phyloP scores from a whole-genome alignment of 92 coral and sea anemone species.

The Epizoanthus illoricatus region DNA sequence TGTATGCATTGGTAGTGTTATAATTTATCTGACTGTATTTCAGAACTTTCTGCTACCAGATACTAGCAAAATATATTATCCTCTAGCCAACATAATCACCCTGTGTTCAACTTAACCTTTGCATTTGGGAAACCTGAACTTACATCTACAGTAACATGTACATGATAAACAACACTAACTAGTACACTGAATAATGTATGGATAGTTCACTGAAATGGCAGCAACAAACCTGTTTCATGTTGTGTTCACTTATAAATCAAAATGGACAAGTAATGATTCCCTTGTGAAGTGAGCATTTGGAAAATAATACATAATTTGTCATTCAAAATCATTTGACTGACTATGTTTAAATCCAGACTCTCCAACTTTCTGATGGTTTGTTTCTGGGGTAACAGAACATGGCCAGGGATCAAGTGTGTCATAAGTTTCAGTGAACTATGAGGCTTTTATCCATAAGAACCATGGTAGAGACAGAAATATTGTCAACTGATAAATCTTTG shows the following conservation, averaged over 20 bases:
- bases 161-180: background rate
- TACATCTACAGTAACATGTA: background rate
- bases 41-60: background rate
- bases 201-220: no score
- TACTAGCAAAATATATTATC: conserved; percentile 1
- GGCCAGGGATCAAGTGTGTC: background rate
- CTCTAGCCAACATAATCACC: background rate
- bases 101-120: background rate
- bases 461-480: background rate
- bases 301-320: no score
- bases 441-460: background rate
- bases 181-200: no score
- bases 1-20: background rate
- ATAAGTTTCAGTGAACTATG: background rate
- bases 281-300: no score
- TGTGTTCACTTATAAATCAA: no score
- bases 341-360: no score
- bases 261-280: no score
- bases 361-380: no score
- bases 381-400: background rate
- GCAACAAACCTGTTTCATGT: no score
- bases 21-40: background rate
- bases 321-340: no score
- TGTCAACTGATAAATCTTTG: background rate
- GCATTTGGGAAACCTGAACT: conserved; percentile 8